Evolutionary conservation across 2,797 vertebrate species (phyloP).

Genomic region (Channa striata): DNA sequence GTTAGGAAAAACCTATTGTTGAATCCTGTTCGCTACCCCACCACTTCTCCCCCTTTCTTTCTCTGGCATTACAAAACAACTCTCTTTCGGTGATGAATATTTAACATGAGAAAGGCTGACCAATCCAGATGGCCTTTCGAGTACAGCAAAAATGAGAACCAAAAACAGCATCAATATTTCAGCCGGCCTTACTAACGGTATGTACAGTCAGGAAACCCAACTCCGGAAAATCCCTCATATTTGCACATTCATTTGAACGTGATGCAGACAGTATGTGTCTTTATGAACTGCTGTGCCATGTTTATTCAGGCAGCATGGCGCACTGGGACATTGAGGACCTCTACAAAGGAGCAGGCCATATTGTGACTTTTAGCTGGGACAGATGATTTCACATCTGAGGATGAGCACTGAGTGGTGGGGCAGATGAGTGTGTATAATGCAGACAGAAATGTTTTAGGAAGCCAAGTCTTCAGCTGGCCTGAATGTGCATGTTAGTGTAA

Average conservation of each 20-base stretch:
- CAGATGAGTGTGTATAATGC: slow-evolving; percentile 54
- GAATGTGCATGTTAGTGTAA: background rate
- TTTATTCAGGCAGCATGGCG: slow-evolving; percentile 62
- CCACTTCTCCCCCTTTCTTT: slow-evolving; percentile 26
- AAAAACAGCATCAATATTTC: slow-evolving; percentile 80
- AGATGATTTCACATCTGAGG: slow-evolving; percentile 33
- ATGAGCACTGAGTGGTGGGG: slow-evolving; percentile 65
- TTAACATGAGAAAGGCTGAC: slow-evolving; percentile 73
- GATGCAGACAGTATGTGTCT: slow-evolving; percentile 65
- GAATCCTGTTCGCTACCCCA: slow-evolving; percentile 34
- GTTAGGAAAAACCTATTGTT: slow-evolving; percentile 77
- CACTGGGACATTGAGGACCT: slow-evolving; percentile 46
- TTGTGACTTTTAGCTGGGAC: slow-evolving; percentile 71
- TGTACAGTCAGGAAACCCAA: slow-evolving; percentile 58
- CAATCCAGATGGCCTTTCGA: slow-evolving; percentile 74
- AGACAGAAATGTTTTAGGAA: slow-evolving; percentile 32
- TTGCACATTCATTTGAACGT: slow-evolving; percentile 46
- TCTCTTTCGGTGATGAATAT: slow-evolving; percentile 73
- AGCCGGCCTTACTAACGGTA: slow-evolving; percentile 47
- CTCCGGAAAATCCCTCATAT: slow-evolving; percentile 53
- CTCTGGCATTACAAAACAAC: slow-evolving; percentile 76
- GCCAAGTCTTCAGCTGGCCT: slow-evolving; percentile 30
- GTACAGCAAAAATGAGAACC: slow-evolving; percentile 67
- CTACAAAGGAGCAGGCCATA: slow-evolving; percentile 60
- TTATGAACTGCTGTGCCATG: slow-evolving; percentile 68